A percentile compares a stretch with the other conserved stretches of the same genome.
Conservation (phyloP, 2,888 invertebrate genomes). For the Tenthredo livida region DNA sequence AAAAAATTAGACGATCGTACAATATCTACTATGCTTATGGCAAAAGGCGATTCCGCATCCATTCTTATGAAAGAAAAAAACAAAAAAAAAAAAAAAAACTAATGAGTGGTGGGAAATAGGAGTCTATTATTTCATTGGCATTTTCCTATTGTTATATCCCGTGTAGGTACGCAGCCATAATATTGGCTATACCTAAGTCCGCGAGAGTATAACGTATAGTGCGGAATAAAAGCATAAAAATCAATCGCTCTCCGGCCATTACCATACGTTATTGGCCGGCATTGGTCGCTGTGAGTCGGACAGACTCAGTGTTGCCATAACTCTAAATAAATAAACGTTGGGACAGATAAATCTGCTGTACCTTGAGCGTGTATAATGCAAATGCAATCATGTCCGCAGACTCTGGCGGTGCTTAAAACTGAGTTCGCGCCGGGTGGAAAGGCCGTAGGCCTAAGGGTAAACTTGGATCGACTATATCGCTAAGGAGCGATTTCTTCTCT, state of each 20-base stretch:
- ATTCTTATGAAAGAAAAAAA: no score
- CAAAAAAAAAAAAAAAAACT: no score
- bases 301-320: slow-evolving; percentile 75
- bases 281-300: slow-evolving; percentile 64
- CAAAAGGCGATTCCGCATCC: neutral
- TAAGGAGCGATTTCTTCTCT: slow-evolving; percentile 21
- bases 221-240: slow-evolving; percentile 64
- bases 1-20: neutral
- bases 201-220: slow-evolving; percentile 1
- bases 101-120: no score
- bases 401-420: slow-evolving; percentile 55
- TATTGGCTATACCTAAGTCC: neutral
- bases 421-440: slow-evolving; percentile 24
- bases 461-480: slow-evolving; percentile 20
- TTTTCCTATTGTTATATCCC: neutral
- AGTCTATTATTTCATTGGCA: neutral
- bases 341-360: slow-evolving; percentile 74
- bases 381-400: slow-evolving; percentile 75
- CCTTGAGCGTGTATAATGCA: slow-evolving; percentile 76
- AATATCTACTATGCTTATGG: no score
- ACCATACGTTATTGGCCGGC: slow-evolving; percentile 74
- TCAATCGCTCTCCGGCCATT: slow-evolving; percentile 73
- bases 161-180: neutral
- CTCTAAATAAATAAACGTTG: slow-evolving; percentile 76
- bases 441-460: slow-evolving; percentile 42